A percentile compares a stretch with the other conserved stretches of the same genome.
phyloP scores from a whole-genome alignment of 1,140 invertebrate genomes.

The Phymastichus coffea region DNA sequence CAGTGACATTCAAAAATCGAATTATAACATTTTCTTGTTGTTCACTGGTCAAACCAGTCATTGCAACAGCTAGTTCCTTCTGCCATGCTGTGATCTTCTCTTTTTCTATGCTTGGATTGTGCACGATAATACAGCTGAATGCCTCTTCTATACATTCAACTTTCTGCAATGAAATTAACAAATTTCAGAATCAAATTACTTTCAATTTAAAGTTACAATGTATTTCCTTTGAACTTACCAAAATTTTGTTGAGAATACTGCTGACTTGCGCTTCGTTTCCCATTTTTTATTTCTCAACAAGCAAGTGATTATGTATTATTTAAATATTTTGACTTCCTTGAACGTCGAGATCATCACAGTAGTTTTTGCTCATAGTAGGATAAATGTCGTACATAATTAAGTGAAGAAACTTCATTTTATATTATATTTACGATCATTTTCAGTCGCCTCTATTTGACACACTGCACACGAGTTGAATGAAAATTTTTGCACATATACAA shows the following conservation, averaged over 20 bases:
- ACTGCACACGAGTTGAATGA: neutral
- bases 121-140: slow-evolving; percentile 81
- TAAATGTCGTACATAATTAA: neutral
- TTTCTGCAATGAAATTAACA: slow-evolving; percentile 58
- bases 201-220: neutral
- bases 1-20: slow-evolving; percentile 69
- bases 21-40: slow-evolving; percentile 70
- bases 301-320: neutral
- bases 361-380: too few species aligned
- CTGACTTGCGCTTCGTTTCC: slow-evolving; percentile 61
- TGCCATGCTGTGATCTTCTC: slow-evolving; percentile 67
- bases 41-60: slow-evolving; percentile 62
- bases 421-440: neutral
- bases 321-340: slow-evolving; percentile 8
- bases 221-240: slow-evolving; percentile 59
- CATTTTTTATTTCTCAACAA: slow-evolving; percentile 45
- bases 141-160: slow-evolving; percentile 83
- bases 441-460: neutral
- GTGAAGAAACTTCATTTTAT: neutral
- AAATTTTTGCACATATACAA: too few species aligned
- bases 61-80: slow-evolving; percentile 60
- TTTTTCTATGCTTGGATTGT: slow-evolving; percentile 67
- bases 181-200: neutral
- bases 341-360: slow-evolving; percentile 3
- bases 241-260: slow-evolving; percentile 66